Conservation (phyloP, 2,888 invertebrate species). For the Uloborus plumipes region DNA sequence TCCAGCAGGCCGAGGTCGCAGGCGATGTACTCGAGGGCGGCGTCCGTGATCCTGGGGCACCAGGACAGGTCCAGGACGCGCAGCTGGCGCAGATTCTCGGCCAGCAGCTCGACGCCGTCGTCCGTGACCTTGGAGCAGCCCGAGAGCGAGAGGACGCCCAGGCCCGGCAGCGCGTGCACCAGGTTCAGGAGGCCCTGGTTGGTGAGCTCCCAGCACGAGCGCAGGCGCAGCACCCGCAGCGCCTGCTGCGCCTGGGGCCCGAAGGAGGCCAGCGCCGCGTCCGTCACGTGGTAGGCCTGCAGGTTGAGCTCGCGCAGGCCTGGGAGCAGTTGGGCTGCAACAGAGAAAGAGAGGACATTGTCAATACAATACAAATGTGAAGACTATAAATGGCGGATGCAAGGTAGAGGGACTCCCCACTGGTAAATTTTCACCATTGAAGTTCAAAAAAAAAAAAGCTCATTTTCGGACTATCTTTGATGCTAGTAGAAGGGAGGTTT, state of each 20-base stretch:
- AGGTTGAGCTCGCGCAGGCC: slow-evolving; percentile 93
- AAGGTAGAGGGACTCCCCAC: too few relatives aligned
- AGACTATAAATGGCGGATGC: too few relatives aligned
- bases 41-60: slow-evolving; percentile 96
- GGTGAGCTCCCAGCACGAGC: slow-evolving; percentile 97
- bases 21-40: slow-evolving; percentile 95
- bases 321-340: slow-evolving; percentile 85
- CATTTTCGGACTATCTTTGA: too few relatives aligned
- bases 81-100: slow-evolving; percentile 92
- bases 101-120: slow-evolving; percentile 94
- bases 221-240: slow-evolving; percentile 87
- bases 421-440: too few relatives aligned
- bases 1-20: slow-evolving; percentile 84
- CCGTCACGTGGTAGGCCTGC: slow-evolving; percentile 94
- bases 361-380: too few relatives aligned
- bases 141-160: slow-evolving; percentile 91
- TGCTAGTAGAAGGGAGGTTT: too few relatives aligned
- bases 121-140: slow-evolving; percentile 98
- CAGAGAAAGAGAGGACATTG: too few relatives aligned
- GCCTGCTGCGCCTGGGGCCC: slow-evolving; percentile 86
- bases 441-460: too few relatives aligned
- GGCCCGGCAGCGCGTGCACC: slow-evolving; percentile 92
- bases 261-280: slow-evolving; percentile 93
- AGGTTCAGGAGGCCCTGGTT: slow-evolving; percentile 97
- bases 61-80: slow-evolving; percentile 92